These are phyloP conservation scores for Listronotus oregonensis DNA, from an alignment of 1,140 invertebrate species.

Conservation along the genomic window DNA sequence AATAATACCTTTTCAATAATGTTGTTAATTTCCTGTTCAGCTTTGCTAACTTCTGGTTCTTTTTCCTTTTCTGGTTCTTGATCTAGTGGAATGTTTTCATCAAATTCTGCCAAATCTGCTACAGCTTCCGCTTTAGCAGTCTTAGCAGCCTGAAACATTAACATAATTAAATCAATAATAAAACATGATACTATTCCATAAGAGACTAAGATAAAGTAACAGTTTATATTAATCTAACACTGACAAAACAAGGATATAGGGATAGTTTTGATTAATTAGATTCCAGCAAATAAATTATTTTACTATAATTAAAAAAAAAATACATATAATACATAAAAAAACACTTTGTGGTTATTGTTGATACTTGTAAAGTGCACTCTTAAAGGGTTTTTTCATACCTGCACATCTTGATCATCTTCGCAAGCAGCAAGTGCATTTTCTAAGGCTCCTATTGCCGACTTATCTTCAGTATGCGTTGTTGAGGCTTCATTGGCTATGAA, in stretches of 20 bases:
- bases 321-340: too few relatives aligned
- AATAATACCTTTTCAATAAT: conserved; percentile 77
- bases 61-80: conserved; percentile 63
- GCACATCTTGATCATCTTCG: conserved; percentile 93
- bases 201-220: too few relatives aligned
- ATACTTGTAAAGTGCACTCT: neutral
- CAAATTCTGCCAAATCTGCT: conserved; percentile 94
- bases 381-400: conserved; percentile 44
- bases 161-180: too few relatives aligned
- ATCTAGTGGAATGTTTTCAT: conserved; percentile 93
- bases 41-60: conserved; percentile 73
- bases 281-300: too few relatives aligned
- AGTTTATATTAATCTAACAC: too few relatives aligned
- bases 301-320: too few relatives aligned
- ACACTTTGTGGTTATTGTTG: too few relatives aligned
- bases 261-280: too few relatives aligned
- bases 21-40: conserved; percentile 81
- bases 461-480: conserved; percentile 58
- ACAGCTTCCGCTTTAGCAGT: conserved; percentile 91
- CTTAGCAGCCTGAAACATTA: conserved; percentile 74
- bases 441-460: conserved; percentile 69
- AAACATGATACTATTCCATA: too few relatives aligned
- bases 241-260: too few relatives aligned
- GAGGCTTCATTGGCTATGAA: conserved; percentile 36
- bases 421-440: conserved; percentile 86